Evolutionary conservation across 1,140 invertebrate genomes (phyloP).

Genomic region (Zaprionus gabonicus): DNA sequence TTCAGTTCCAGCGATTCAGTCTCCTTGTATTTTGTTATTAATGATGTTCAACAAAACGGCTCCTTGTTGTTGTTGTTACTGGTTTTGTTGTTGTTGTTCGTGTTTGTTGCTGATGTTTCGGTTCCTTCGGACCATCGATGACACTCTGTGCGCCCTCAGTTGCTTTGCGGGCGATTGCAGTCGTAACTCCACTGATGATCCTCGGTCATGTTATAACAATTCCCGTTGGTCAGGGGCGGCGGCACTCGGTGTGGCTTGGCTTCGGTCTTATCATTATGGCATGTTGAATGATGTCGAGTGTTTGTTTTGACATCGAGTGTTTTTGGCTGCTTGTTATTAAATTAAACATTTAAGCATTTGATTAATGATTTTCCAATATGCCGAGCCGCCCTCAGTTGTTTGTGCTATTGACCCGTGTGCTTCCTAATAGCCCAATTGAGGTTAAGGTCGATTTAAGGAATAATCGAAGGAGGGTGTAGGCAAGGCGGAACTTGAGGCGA

Average conservation of each 20-base stretch:
- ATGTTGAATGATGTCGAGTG: slow-evolving; percentile 82
- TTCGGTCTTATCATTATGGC: slow-evolving; percentile 68
- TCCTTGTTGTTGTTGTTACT: slow-evolving; percentile 41
- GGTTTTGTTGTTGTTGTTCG: slow-evolving; percentile 37
- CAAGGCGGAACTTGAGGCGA: not conserved
- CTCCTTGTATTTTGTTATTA: slow-evolving; percentile 83
- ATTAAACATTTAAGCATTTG: slow-evolving; percentile 64
- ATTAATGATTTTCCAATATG: slow-evolving; percentile 75
- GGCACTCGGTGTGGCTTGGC: slow-evolving; percentile 2
- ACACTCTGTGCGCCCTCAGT: slow-evolving; percentile 44
- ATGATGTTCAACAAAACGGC: slow-evolving; percentile 84
- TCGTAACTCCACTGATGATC: slow-evolving; percentile 39
- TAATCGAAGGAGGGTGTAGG: not conserved
- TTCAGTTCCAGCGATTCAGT: slow-evolving; percentile 64
- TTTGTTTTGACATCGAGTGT: slow-evolving; percentile 77
- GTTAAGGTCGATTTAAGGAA: slow-evolving; percentile 3
- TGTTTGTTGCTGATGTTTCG: slow-evolving; percentile 34
- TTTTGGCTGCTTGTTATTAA: slow-evolving; percentile 56
- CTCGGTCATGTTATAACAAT: slow-evolving; percentile 40
- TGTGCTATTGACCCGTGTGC: slow-evolving; percentile 28
- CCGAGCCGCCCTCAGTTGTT: slow-evolving; percentile 2
- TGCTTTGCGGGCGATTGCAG: slow-evolving; percentile 72
- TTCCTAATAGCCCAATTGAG: not conserved
- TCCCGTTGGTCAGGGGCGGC: slow-evolving; percentile 27
- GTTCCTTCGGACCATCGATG: slow-evolving; percentile 40